Evolutionary conservation across 2,113 vertebrate species (phyloP).

Genomic region (Brevimyrus niger): DNA sequence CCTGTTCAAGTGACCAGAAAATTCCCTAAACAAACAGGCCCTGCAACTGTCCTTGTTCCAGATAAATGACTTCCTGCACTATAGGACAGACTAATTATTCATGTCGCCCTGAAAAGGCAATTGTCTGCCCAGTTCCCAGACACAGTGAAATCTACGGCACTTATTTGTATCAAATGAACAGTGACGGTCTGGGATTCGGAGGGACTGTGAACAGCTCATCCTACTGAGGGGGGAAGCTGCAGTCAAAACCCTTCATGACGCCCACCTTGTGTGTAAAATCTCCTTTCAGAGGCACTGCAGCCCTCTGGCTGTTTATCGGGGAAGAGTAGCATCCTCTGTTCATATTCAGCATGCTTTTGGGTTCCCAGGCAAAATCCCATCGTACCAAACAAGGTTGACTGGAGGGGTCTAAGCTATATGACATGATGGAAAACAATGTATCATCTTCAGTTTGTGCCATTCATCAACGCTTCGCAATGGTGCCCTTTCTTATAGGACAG

Average conservation of each 20-base stretch:
- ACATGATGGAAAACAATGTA: neutral
- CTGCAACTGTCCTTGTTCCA: conserved; percentile 61
- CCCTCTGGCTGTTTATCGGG: neutral
- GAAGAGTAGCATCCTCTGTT: neutral
- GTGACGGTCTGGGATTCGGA: neutral
- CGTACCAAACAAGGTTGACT: neutral
- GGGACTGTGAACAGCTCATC: neutral
- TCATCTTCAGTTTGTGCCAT: neutral
- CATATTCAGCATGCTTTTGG: conserved; percentile 23
- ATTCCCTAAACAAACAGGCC: conserved; percentile 48
- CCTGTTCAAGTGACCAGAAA: conserved; percentile 39
- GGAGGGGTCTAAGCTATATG: neutral
- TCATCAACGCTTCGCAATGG: neutral
- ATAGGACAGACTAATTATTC: conserved; percentile 61
- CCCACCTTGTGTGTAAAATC: neutral
- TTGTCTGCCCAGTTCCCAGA: conserved; percentile 48
- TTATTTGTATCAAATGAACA: conserved; percentile 37
- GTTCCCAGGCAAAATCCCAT: conserved; percentile 17
- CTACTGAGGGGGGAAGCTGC: neutral
- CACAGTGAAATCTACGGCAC: conserved; percentile 56
- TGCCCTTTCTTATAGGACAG: neutral
- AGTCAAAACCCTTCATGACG: conserved; percentile 31
- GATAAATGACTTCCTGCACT: conserved; percentile 70
- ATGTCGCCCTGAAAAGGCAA: conserved; percentile 61
- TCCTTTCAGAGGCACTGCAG: neutral